These are phyloP conservation scores for Eupithecia inturbata DNA, from an alignment of 2,888 invertebrate species.

Conservation along the genomic window DNA sequence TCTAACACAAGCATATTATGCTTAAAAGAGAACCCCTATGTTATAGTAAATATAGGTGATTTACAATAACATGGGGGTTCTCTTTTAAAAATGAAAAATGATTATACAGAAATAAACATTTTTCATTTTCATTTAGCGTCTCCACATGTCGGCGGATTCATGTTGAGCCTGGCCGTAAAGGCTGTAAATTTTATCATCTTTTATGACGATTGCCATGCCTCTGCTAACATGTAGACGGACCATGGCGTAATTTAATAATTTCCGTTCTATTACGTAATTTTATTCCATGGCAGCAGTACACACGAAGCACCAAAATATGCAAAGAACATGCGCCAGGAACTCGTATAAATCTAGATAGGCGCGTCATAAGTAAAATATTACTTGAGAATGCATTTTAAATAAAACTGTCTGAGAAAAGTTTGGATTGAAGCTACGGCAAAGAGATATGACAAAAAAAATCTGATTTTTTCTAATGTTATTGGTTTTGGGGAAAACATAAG, in stretches of 20 bases:
- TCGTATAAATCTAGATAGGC: conserved; percentile 32
- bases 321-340: conserved; percentile 29
- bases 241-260: neutral
- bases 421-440: neutral
- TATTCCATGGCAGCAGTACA: neutral
- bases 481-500: neutral
- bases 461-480: neutral
- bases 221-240: neutral
- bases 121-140: too few relatives aligned
- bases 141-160: neutral
- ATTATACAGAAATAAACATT: too few relatives aligned
- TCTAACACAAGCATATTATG: too few relatives aligned
- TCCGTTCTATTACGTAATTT: conserved; percentile 1
- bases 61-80: too few relatives aligned
- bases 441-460: neutral
- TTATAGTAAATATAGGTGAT: too few relatives aligned
- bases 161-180: neutral
- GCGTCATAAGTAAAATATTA: conserved; percentile 29
- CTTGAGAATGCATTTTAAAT: conserved; percentile 22
- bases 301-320: conserved; percentile 20
- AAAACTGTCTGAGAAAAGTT: neutral
- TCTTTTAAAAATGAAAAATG: too few relatives aligned
- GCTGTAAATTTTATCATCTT: neutral
- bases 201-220: neutral
- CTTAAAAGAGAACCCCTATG: too few relatives aligned